Conservation (phyloP, 2,888 invertebrate genomes). For the Adela reaumurella region DNA sequence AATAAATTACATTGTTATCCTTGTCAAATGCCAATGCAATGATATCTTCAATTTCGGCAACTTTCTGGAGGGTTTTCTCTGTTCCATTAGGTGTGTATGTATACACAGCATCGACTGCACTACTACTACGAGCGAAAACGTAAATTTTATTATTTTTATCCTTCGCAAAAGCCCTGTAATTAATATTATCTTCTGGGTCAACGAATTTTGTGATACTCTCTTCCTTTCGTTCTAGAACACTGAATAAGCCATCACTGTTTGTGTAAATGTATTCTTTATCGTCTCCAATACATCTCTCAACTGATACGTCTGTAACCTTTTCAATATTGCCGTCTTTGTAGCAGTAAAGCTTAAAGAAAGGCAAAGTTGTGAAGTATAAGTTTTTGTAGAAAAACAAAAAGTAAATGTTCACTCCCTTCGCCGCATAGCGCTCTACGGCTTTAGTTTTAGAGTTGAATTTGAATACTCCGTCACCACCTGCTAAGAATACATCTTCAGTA, state of each 20-base stretch:
- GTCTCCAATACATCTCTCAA: constrained; percentile 29
- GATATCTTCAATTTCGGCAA: constrained; percentile 23
- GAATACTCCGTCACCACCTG: constrained; percentile 31
- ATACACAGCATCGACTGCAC: too few relatives aligned
- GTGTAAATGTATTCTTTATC: constrained; percentile 27
- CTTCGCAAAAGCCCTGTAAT: constrained; percentile 21
- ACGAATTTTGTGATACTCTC: constrained; percentile 18
- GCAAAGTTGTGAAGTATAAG: constrained; percentile 29
- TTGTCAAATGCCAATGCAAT: constrained; percentile 37
- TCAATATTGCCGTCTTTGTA: constrained; percentile 17
- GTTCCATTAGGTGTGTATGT: constrained; percentile 25
- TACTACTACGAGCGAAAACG: constrained; percentile 26
- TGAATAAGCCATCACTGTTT: constrained; percentile 20
- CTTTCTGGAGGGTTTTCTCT: constrained; percentile 17
- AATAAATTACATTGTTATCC: constrained; percentile 31
- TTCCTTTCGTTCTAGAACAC: constrained; percentile 24
- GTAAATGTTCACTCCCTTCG: constrained; percentile 27
- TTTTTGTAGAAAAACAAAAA: constrained; percentile 24
- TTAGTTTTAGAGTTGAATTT: constrained; percentile 27
- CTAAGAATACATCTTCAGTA: constrained; percentile 29
- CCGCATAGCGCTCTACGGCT: constrained; percentile 22
- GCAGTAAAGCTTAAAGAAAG: constrained; percentile 28
- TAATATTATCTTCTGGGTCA: constrained; percentile 14
- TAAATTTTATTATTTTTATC: constrained; percentile 26
- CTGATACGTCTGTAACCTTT: constrained; percentile 34